These are phyloP conservation scores for Ornithoptera alexandrae DNA, from an alignment of 2,888 invertebrate species.

Conservation along the genomic window DNA sequence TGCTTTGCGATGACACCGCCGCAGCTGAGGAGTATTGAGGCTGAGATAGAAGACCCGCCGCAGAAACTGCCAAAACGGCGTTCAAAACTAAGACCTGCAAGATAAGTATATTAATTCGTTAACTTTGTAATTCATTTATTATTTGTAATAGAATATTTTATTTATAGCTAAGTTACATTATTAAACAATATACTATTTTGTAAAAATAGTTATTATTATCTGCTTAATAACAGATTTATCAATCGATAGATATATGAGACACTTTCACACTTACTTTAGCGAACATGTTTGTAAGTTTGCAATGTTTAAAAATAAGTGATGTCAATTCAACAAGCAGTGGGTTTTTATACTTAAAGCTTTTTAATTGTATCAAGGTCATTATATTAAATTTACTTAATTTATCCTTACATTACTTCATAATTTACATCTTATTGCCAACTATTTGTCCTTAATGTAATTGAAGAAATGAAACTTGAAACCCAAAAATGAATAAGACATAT, in stretches of 20 bases:
- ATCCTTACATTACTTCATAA: neutral
- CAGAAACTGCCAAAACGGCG: constrained; percentile 53
- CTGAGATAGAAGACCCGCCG: constrained; percentile 56
- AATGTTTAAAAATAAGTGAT: neutral
- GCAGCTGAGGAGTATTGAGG: constrained; percentile 57
- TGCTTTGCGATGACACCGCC: constrained; percentile 55
- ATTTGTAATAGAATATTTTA: no score
- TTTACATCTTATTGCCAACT: no score
- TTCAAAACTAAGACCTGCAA: constrained; percentile 53
- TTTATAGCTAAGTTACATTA: no score
- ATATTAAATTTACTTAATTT: neutral
- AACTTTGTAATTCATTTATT: neutral
- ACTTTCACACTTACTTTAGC: constrained; percentile 35
- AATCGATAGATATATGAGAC: neutral
- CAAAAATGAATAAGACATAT: no score
- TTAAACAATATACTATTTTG: no score
- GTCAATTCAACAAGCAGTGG: neutral
- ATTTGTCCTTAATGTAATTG: no score
- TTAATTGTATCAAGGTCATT: constrained; percentile 19
- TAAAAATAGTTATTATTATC: no score
- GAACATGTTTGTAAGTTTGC: constrained; percentile 33
- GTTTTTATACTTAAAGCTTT: constrained; percentile 1
- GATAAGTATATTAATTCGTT: constrained; percentile 4
- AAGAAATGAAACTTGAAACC: no score
- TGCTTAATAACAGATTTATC: no score